These are phyloP conservation scores for Centrocercus urophasianus DNA, from an alignment of 2,113 vertebrate genomes.

Conservation along the genomic window DNA sequence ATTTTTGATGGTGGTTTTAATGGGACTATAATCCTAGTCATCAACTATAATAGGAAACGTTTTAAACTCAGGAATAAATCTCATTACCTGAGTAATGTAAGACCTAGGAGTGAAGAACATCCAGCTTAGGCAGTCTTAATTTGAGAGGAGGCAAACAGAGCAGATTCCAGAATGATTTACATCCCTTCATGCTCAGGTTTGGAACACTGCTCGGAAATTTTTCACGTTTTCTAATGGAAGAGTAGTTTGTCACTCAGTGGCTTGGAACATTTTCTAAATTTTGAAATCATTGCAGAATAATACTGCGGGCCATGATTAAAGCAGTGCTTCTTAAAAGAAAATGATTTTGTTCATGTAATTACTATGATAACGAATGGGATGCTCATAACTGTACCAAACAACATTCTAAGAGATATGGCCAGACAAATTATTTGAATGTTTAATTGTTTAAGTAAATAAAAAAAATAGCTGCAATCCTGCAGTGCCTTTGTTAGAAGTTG, in stretches of 20 bases:
- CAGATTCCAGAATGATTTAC: background rate
- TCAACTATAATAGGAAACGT: background rate
- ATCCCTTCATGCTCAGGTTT: background rate
- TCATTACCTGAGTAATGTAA: background rate
- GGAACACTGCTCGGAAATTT: slow-evolving; percentile 1
- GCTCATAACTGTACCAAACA: background rate
- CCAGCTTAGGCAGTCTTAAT: background rate
- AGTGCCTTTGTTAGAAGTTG: background rate
- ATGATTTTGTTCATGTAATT: background rate
- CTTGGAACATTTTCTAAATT: background rate
- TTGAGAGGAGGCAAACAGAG: background rate
- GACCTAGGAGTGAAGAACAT: background rate
- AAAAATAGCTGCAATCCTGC: background rate
- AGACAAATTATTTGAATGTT: background rate
- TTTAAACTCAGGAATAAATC: background rate
- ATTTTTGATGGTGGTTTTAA: background rate
- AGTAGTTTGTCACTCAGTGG: background rate
- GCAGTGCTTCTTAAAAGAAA: background rate
- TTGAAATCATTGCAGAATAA: background rate
- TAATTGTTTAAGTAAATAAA: background rate
- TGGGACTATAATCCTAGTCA: background rate
- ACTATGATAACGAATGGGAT: background rate
- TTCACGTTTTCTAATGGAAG: background rate
- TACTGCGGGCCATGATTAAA: background rate
- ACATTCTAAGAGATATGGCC: background rate